phyloP scores from a whole-genome alignment of 2,888 invertebrate species.

The Sinohyriopsis cumingii region DNA sequence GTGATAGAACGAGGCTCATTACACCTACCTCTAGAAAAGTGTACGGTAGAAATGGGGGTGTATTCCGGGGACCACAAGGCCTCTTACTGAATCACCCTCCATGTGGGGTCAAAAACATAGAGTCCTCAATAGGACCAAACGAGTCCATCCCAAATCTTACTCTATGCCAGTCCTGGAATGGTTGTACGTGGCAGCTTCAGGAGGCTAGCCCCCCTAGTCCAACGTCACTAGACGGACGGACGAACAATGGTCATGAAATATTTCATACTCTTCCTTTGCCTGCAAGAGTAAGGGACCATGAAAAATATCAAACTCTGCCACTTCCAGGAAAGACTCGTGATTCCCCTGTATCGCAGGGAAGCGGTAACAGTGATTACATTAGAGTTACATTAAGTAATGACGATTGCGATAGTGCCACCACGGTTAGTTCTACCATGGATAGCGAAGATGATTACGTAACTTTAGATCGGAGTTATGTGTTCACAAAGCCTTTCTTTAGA shows the following conservation, averaged over 20 bases:
- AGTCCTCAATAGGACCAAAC: conserved; percentile 16
- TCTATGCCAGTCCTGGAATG: conserved; percentile 49
- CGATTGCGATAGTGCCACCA: conserved; percentile 38
- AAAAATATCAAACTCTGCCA: conserved; percentile 23
- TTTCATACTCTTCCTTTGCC: conserved; percentile 27
- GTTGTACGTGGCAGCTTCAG: conserved; percentile 42
- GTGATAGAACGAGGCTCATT: conserved; percentile 34
- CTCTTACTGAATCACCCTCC: conserved; percentile 16
- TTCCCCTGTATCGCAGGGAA: conserved; percentile 30
- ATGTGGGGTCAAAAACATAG: conserved; percentile 24
- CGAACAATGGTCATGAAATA: conserved; percentile 19
- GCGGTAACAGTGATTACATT: conserved; percentile 33
- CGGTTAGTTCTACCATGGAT: conserved; percentile 40
- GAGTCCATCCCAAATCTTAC: conserved; percentile 25
- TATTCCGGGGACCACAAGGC: conserved; percentile 14
- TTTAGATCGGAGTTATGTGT: conserved; percentile 46
- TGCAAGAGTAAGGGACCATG: conserved; percentile 20
- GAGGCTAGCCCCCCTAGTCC: conserved; percentile 17
- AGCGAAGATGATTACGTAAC: conserved; percentile 52
- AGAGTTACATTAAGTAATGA: conserved; percentile 25
- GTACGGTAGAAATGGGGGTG: conserved; percentile 8
- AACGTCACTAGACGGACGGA: conserved; percentile 7
- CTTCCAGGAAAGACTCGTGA: conserved; percentile 25
- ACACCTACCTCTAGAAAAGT: conserved; percentile 10
- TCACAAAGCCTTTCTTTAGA: conserved; percentile 21